A percentile compares a stretch with the other conserved stretches of the same genome.
phyloP scores from a whole-genome alignment of 37 sponge, comb jelly and placozoan species.

The Mnemiopsis leidyi region DNA sequence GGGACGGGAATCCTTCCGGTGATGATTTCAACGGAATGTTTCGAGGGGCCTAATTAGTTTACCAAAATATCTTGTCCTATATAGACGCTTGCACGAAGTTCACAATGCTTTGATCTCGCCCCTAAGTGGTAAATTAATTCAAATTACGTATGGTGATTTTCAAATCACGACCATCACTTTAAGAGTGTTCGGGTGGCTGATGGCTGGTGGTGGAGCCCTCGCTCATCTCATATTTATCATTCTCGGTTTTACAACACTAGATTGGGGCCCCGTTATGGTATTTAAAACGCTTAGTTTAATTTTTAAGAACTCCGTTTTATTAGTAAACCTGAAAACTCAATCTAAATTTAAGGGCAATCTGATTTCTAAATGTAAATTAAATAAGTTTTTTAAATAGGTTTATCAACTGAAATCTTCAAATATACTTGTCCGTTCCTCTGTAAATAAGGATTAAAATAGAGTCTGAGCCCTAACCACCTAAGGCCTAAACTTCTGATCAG shows the following conservation, averaged over 20 bases:
- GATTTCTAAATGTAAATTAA: too few species aligned
- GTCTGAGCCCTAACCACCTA: too few species aligned
- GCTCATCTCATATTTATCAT: neutral
- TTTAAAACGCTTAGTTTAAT: too few species aligned
- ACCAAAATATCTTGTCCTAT: neutral
- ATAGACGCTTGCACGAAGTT: neutral
- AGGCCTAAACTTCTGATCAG: too few species aligned
- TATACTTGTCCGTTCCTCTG: too few species aligned
- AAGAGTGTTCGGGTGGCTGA: constrained; percentile 19
- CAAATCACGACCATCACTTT: neutral
- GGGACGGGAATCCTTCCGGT: neutral
- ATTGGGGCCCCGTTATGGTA: neutral
- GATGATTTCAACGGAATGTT: neutral
- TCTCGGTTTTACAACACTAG: neutral
- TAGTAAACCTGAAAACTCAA: too few species aligned
- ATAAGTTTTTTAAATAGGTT: too few species aligned
- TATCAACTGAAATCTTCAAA: too few species aligned
- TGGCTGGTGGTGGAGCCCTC: neutral
- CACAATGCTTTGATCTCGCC: neutral
- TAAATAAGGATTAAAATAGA: too few species aligned
- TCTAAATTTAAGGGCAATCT: too few species aligned
- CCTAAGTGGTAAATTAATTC: neutral
- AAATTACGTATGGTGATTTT: neutral
- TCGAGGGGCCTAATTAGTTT: neutral
- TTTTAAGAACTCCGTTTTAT: too few species aligned